Base-by-base conservation (phyloP, 1,140 invertebrate species). In the Calliopsis andreniformis region DNA sequence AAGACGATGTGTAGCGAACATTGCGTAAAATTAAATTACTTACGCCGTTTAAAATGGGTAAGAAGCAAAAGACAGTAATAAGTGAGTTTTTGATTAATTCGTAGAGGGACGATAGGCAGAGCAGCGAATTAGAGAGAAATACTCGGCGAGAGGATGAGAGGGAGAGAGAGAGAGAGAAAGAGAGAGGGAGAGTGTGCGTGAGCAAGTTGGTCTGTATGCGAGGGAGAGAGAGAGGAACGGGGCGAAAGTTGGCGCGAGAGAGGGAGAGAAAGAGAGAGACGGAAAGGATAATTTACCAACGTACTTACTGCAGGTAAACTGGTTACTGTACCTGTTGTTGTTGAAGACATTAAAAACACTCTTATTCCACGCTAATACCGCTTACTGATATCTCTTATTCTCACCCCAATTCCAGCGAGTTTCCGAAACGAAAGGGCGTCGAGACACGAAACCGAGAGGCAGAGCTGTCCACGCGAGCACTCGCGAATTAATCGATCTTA, bases 301-400 rank as follows among this genome's bases (percentile, higher is more conserved):
- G 80, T 87, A 89, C 87, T 89, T 89, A 86, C 89, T 90, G 69
- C 89, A 91, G 89, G 89, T 91, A 91, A 90, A 89, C 85, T 90
- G 89, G 84, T 90, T 91, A 89, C 81, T 91, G 89, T 91, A 91
- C 90, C 90, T 91, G 90, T 90, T 91, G 87, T 91, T 91, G 89
- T 91, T 91, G 88, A 90, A 89, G 82, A 87, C 85, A 90, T 90
- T 91, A 91, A 91, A 91, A 91, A 87, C 86, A 91, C 82, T 90
- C 89, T 91, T 90, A 91, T 90, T 90, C 90, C 89, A 91, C 84
- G 88, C 88, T 90, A 89, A 87, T 79, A 55, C 18, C 75, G 80
- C 78, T 87, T 82, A 66, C 49, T 77, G 73, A 85, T 79, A 86
- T 80, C 72, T 82, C 66, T 78, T 79, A 78, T 86, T 85, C 77